Conservation (phyloP, 2,113 vertebrate species). For the Patagioenas fasciata region DNA sequence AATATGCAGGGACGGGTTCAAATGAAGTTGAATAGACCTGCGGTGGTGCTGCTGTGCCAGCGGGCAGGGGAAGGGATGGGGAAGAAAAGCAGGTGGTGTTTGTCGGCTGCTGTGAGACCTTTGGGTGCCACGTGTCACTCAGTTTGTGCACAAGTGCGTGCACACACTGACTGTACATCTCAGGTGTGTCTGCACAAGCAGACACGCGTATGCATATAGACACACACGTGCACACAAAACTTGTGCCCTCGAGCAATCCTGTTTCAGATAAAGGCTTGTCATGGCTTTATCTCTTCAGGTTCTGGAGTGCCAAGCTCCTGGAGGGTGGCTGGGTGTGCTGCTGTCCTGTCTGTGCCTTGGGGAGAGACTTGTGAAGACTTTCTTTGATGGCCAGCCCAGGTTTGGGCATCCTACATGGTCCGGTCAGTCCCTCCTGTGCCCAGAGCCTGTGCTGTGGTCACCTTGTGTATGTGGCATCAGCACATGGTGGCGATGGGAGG, state of each 20-base stretch:
- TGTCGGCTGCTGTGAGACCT: not conserved
- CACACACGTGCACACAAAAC: accelerated
- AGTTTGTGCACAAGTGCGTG: too few species aligned
- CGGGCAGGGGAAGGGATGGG: not conserved
- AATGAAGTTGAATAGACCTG: constrained; percentile 47
- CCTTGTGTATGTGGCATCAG: not conserved
- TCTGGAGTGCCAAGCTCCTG: not conserved
- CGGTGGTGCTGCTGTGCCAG: constrained; percentile 10
- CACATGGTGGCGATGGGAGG: accelerated
- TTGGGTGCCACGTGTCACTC: not conserved
- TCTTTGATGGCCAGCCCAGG: not conserved
- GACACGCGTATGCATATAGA: accelerated
- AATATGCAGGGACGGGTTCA: constrained; percentile 29
- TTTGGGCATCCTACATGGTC: not conserved
- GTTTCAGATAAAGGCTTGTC: not conserved
- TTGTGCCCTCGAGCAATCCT: not conserved
- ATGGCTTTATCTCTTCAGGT: not conserved
- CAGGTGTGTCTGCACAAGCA: not conserved
- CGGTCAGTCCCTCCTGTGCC: not conserved
- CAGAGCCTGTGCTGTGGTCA: not conserved
- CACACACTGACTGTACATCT: accelerated
- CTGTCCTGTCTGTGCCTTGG: not conserved
- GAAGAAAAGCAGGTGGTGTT: constrained; percentile 52
- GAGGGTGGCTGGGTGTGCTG: not conserved
- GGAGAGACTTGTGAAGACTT: not conserved